These are phyloP conservation scores for Parapsyche elsis DNA, from an alignment of 1,140 invertebrate genomes.

Conservation along the genomic window DNA sequence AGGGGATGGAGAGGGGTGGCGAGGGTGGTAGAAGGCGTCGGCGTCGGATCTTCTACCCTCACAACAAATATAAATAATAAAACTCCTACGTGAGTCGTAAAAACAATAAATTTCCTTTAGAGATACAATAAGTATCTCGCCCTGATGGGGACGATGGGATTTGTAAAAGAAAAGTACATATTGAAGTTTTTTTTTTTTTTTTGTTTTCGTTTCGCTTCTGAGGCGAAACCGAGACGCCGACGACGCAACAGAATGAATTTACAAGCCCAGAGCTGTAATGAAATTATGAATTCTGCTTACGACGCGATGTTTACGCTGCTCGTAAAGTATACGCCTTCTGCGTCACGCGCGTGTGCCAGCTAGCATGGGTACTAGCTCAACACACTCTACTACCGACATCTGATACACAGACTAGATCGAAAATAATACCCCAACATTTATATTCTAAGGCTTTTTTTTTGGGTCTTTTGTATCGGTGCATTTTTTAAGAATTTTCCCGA, in stretches of 20 bases:
- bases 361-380: no score
- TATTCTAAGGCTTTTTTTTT: no score
- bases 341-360: neutral
- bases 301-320: slow-evolving; percentile 36
- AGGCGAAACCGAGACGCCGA: slow-evolving; percentile 35
- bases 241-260: slow-evolving; percentile 52
- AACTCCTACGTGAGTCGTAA: slow-evolving; percentile 57
- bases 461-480: no score
- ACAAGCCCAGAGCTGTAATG: slow-evolving; percentile 51
- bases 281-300: slow-evolving; percentile 51
- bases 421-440: no score
- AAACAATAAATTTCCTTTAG: slow-evolving; percentile 57
- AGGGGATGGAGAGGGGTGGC: slow-evolving; percentile 14
- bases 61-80: slow-evolving; percentile 57
- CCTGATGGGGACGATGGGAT: slow-evolving; percentile 55
- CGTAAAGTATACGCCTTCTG: slow-evolving; percentile 36
- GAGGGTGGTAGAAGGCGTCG: neutral
- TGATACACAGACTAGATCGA: no score
- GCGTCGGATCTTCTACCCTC: slow-evolving; percentile 39
- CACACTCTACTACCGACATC: neutral
- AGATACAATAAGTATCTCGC: slow-evolving; percentile 56
- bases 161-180: slow-evolving; percentile 55
- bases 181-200: slow-evolving; percentile 53
- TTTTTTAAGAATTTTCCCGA: no score
- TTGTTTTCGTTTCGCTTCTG: neutral